Evolutionary conservation across 1,140 invertebrate genomes (phyloP), one percentile per base, ranked within the genome.

Genomic region (Bombus vancouverensis): DNA sequence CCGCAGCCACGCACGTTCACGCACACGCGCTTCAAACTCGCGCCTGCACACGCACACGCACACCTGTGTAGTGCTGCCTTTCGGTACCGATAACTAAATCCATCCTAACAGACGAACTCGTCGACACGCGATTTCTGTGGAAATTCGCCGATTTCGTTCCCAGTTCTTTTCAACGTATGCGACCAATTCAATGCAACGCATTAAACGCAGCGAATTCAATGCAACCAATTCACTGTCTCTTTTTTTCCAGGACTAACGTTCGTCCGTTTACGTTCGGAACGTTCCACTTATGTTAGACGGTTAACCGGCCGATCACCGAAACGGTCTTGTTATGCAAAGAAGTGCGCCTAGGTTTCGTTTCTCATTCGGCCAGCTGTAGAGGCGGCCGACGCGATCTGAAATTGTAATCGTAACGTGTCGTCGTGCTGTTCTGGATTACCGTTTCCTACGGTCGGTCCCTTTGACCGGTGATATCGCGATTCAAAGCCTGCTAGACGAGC

Each of bases 261-360:
- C 70, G 71, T 71, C 73, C 18, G 25, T 34, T 3, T 53, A 22
- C 8, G 65, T 15, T 32, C n/a, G 18, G 47, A 53, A 47, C 72
- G 79, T 86, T 82, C 80, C 28, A 75, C 73, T 85, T 62, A 62
- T 1, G 59, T 77, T 76, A 47, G 59, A 72, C 74, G 42, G 62
- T 39, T 47, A 59, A 57, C 25, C 70, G 47, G n/a, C 9, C 62
- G 34, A 5, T 25, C 59, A 39, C n/a, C 32, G 70, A 10, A 13
- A 47, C 47, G 70, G 76, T 80, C 86, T 87, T 85, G 82, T 87
- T 87, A 87, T 87, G 86, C 86, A 80, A 85, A 87, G 74, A 84
- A 77, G 85, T 32, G 37, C 71, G 70, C n/a, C 71, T 81, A 81
- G 79, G 79, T 74, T 74, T 75, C 59, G 79, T 80, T 79, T 80